Evolutionary conservation across 2,797 vertebrate genomes (phyloP), one percentile per base, ranked within the genome.

Genomic region (Takifugu ocellatus): DNA sequence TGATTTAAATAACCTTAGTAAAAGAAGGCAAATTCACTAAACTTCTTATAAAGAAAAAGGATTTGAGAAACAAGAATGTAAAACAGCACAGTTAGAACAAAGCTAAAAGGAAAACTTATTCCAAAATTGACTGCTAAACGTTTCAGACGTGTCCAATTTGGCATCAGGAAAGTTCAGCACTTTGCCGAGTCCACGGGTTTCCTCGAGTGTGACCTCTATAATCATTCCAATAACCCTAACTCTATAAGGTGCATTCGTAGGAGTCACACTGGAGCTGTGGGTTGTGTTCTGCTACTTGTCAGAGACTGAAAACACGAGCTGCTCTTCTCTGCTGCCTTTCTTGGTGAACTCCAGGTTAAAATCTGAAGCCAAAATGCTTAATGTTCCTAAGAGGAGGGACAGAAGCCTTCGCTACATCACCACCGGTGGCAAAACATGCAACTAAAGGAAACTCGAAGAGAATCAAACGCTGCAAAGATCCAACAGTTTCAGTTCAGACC

Each of bases 1-100:
- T 83, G 83, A 90, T 88, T 86, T 79, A 84, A 88, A 87, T 78
- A 81, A 87, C 85, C 85, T 90, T 86, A 77, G 83, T 89, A 85
- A 88, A 87, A 86, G 85, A 86, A 88, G 88, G 86, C 70, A 88
- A 82, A 79, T 78, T 72, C 61, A 84, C 44, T 46, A n/a, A 86
- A 86, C 82, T 90, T 90, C 89, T 90, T 89, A 90, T 86, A 85
- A 90, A 91, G 88, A 91, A 85, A 88, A 87, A 67, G 56, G 66
- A 81, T 54, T 63, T 36, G 43, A 72, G 69, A 86, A 85, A 84
- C 49, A 78, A 83, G 78, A 75, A 73, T 54, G 51, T 74, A 67
- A 76, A 84, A 84, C 27, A 51, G 49, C 36, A 64, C 39, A 49
- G 66, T 33, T 50, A 52, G 51, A 48, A 42, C 24, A 24, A 12